Evolutionary conservation across 2,797 vertebrate genomes (phyloP), one percentile per base, ranked within the genome.

Genomic region (Erithacus rubecula): DNA sequence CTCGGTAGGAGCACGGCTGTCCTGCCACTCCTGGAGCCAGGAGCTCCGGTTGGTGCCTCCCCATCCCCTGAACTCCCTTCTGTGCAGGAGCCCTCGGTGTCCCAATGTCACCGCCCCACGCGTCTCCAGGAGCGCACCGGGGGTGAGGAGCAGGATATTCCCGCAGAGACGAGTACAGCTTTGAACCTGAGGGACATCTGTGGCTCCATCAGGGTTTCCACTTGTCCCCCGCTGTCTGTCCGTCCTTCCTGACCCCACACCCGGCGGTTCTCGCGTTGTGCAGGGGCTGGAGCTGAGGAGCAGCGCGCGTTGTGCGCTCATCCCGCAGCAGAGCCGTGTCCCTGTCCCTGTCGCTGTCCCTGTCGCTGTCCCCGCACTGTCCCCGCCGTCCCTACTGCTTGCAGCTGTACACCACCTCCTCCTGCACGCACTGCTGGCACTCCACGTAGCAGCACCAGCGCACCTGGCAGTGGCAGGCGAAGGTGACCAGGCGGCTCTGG

Each of bases 361-460:
- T 11, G 23, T 22, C 5, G 43, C 68, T 4, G 44, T 36, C 39
- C 75, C 55, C 14, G 63, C 29, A 11, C 78, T 47, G 10, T 9
- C 34, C 67, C 74, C 24, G 21, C 89, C 0, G 20, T 20, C 65
- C n/a, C 98, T 97, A 98, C 79, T 97, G 98, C 78, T 99, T 99
- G 97, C 99, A 99, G 93, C 99, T 99, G 76, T 99, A 99, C 60
- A 99, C 98, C 69, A 99, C 99, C 96, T 99, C 99, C 94, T 99
- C 99, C 62, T 98, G 97, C 84, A 99, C 97, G 20, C 99, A 99
- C 44, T 99, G 99, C 93, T 99, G 99, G 94, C 99, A 99, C 97
- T 99, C 99, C 90, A 99, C 99, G 3, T 99, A 99, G 98, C 99
- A 99, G 97, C 99, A 99, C 99, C 99, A 99, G 96, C 98, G 99